Evolutionary conservation across 2,797 vertebrate genomes (phyloP).

Genomic region (Ataeniobius toweri): DNA sequence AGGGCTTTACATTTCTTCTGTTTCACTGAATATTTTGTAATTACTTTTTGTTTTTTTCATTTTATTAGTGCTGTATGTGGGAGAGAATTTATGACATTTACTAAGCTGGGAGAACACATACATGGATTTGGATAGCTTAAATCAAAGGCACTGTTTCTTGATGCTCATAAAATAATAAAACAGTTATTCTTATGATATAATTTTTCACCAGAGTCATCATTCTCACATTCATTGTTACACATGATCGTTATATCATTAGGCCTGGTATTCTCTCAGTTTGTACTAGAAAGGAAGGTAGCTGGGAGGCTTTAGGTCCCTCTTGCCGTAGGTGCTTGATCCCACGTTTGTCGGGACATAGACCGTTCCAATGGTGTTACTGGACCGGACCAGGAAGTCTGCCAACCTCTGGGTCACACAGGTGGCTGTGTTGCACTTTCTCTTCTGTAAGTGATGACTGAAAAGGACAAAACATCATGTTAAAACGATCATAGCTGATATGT

Average conservation of each 20-base stretch:
- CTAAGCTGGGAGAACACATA: slow-evolving; percentile 22
- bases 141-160: slow-evolving; percentile 75
- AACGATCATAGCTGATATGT: not conserved
- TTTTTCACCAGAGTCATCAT: slow-evolving; percentile 17
- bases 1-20: slow-evolving; percentile 51
- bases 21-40: slow-evolving; percentile 39
- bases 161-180: slow-evolving; percentile 42
- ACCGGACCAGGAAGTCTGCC: slow-evolving; percentile 88
- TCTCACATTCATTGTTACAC: slow-evolving; percentile 42
- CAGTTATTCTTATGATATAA: slow-evolving; percentile 24
- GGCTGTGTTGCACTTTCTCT: slow-evolving; percentile 89
- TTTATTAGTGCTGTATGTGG: slow-evolving; percentile 50
- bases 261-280: slow-evolving; percentile 10
- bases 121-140: slow-evolving; percentile 37
- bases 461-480: not conserved
- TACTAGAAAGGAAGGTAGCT: slow-evolving; percentile 77
- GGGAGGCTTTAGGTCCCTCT: slow-evolving; percentile 77
- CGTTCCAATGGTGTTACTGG: slow-evolving; percentile 84
- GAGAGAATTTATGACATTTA: slow-evolving; percentile 1
- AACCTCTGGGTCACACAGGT: slow-evolving; percentile 91
- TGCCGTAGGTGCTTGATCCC: slow-evolving; percentile 88
- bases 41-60: slow-evolving; percentile 12
- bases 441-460: slow-evolving; percentile 81
- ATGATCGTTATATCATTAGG: slow-evolving; percentile 46
- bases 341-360: slow-evolving; percentile 86